A percentile compares a stretch with the other conserved stretches of the same genome.
Evolutionary conservation across 2,888 invertebrate species (phyloP).

Genomic region (Chrysolina haemoptera): DNA sequence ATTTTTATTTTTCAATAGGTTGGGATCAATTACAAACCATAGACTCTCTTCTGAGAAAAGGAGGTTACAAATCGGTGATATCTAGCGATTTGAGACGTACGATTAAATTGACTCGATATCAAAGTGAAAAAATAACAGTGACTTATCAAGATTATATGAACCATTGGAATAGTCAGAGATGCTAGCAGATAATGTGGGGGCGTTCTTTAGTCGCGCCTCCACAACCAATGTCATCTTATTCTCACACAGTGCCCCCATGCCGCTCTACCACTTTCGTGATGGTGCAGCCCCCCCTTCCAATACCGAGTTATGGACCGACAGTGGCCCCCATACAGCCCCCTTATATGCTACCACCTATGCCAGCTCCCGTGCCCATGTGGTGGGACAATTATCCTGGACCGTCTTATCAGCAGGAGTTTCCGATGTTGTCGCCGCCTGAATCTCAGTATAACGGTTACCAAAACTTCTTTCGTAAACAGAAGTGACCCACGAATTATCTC

Average conservation of each 20-base stretch:
- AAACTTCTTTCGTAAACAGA: conserved; percentile 66
- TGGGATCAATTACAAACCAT: conserved; percentile 99
- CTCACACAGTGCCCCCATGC: conserved; percentile 49
- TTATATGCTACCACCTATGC: conserved; percentile 58
- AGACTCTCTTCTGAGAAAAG: conserved; percentile 96
- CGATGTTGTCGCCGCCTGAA: conserved; percentile 57
- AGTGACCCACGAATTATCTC: conserved; percentile 62
- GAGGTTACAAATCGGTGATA: conserved; percentile 93
- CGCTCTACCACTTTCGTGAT: conserved; percentile 61
- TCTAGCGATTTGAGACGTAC: conserved; percentile 90
- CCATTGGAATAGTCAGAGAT: conserved; percentile 77
- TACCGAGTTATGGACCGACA: conserved; percentile 50
- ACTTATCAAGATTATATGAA: conserved; percentile 88
- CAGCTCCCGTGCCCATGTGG: conserved; percentile 62
- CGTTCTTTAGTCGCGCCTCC: conserved; percentile 64
- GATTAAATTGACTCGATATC: conserved; percentile 96
- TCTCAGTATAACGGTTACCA: conserved; percentile 58
- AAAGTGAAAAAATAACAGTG: conserved; percentile 95
- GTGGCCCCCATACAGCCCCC: conserved; percentile 52
- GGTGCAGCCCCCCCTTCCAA: conserved; percentile 66
- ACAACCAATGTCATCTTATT: conserved; percentile 47
- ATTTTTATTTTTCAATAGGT: conserved; percentile 74
- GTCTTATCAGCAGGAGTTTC: conserved; percentile 63
- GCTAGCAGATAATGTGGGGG: conserved; percentile 81
- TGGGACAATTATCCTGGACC: conserved; percentile 64